These are phyloP conservation scores for Trialeurodes vaporariorum DNA, from an alignment of 1,140 invertebrate genomes.

Conservation along the genomic window DNA sequence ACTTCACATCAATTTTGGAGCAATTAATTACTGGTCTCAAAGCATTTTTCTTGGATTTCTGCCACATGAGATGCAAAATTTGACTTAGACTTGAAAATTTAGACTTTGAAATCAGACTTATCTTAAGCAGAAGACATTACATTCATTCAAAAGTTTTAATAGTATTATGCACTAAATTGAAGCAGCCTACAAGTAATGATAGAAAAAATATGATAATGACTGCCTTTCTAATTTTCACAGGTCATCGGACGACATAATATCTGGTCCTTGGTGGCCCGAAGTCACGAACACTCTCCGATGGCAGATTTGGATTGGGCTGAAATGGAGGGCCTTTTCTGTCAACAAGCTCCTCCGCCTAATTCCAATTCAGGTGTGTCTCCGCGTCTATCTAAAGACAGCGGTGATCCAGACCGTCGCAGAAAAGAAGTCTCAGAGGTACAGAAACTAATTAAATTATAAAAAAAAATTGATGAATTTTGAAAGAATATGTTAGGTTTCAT, in stretches of 20 bases:
- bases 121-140: no score
- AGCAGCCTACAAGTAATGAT: no score
- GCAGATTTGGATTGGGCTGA: conserved; percentile 78
- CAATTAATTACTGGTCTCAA: no score
- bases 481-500: no score
- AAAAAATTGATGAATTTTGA: no score
- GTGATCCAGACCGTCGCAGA: conserved; percentile 39
- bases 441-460: no score
- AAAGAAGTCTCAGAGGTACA: conserved; percentile 55
- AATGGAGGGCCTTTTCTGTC: conserved; percentile 85
- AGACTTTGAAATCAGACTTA: not conserved
- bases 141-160: no score
- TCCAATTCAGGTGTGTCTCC: conserved; percentile 36
- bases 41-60: no score
- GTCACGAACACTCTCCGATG: conserved; percentile 66
- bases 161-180: no score
- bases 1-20: no score
- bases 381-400: conserved; percentile 12
- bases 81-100: not conserved
- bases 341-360: conserved; percentile 52
- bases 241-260: conserved; percentile 79
- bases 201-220: no score
- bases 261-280: conserved; percentile 79
- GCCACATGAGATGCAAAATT: no score
- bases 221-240: conserved; percentile 31